Percentiles rank a stretch among this genome's conserved stretches.
Conservation (phyloP, 2,113 vertebrate genomes). For the Cavia aperea region DNA sequence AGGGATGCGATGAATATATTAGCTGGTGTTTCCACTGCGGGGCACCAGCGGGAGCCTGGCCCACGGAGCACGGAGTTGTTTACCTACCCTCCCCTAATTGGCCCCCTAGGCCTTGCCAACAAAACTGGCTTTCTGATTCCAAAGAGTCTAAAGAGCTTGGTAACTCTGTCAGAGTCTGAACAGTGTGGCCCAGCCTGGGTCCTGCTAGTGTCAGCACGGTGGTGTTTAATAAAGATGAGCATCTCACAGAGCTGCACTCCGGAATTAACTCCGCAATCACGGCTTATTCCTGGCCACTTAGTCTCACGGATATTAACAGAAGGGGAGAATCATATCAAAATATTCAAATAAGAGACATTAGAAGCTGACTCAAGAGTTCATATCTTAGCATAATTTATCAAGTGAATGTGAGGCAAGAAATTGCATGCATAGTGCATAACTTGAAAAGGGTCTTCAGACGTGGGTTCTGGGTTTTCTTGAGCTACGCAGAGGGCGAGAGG, state of each 20-base stretch:
- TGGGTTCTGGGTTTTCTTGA: neutral
- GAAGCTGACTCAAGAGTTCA: neutral
- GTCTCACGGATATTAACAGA: neutral
- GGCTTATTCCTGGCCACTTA: neutral
- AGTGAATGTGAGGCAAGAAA: neutral
- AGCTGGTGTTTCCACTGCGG: neutral
- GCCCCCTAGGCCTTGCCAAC: conserved; percentile 36
- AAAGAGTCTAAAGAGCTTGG: conserved; percentile 46
- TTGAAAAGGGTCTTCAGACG: neutral
- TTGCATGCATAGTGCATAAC: neutral
- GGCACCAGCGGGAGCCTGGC: neutral
- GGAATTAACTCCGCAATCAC: conserved; percentile 28
- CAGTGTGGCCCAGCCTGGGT: neutral
- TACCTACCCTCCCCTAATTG: conserved; percentile 40
- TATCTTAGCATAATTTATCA: neutral
- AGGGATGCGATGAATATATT: conserved; percentile 41
- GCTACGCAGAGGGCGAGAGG: neutral
- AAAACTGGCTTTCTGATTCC: conserved; percentile 45
- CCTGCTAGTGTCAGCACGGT: conserved; percentile 1
- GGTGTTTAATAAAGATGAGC: conserved; percentile 31
- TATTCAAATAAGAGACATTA: conserved; percentile 1
- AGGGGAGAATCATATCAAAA: neutral
- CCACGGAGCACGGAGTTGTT: neutral
- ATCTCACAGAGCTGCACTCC: neutral
- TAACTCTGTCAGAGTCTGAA: conserved; percentile 31